Evolutionary conservation across 1,140 invertebrate species (phyloP), one percentile per base, ranked within the genome.

Genomic region (Steinernema feltiae): DNA sequence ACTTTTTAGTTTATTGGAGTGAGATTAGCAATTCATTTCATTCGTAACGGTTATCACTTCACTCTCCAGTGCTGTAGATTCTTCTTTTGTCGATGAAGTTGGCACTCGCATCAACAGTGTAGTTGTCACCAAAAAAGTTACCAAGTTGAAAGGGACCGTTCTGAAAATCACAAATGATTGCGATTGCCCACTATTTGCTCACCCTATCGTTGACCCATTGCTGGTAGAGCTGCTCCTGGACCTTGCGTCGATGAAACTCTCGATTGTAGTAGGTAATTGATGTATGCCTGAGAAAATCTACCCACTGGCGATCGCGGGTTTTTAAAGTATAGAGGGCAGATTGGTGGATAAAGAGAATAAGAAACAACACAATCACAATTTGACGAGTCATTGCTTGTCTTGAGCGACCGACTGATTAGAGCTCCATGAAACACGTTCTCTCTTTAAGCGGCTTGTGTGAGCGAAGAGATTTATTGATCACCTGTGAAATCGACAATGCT

Each of bases 381-480:
- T n/a, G 53, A 21, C 53, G 53, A 63, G 15, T 63, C 35, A 18
- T 41, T 41, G 7, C 35, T 7, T 7, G 18, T 7, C 35, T 41
- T 41, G 35, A 41, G 35, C 35, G 35, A 7, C 35, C 7, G 35
- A 41, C 7, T 41, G 35, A 41, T 41, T 41, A 41, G 35, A n/a
- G n/a, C n/a, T n/a, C n/a, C n/a, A n/a, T n/a, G n/a, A 63, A 63
- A 63, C 53, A 63, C 24, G 12, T 63, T 46, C 41, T n/a, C 41
- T 46, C n/a, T 46, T 12, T n/a, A 7, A n/a, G n/a, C n/a, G n/a
- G n/a, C n/a, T n/a, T 46, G 27, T 32, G 76, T 2, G n/a, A 77
- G 41, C 18, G 1, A 80, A 88, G 32, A 89, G 78, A 63, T 63
- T 63, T 63, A 63, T 63, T 63, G 53, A 63, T 63, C 53, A 63